These are phyloP conservation scores for Dascyllus trimaculatus DNA, from an alignment of 2,113 vertebrate species.

Conservation along the genomic window DNA sequence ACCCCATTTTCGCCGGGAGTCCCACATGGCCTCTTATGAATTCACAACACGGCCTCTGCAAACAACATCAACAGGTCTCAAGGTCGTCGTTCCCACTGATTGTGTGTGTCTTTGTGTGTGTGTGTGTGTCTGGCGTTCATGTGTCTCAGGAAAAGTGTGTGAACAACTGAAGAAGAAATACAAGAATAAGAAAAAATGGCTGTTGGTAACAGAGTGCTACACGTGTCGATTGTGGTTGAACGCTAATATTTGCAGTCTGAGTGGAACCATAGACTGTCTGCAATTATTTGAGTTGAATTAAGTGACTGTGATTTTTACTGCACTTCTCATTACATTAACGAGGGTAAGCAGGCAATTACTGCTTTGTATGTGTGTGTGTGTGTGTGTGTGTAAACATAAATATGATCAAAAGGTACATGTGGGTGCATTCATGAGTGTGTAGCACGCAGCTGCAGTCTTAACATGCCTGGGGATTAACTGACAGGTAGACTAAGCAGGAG, in stretches of 20 bases:
- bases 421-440: background rate
- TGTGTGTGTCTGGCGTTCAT: slow-evolving; percentile 4
- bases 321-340: slow-evolving; percentile 8
- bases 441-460: slow-evolving; percentile 16
- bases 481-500: slow-evolving; percentile 74
- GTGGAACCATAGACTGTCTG: background rate
- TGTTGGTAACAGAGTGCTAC: background rate
- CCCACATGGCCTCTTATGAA: slow-evolving; percentile 69
- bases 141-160: slow-evolving; percentile 30
- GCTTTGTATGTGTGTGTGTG: background rate
- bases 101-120: slow-evolving; percentile 35
- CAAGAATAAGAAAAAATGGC: slow-evolving; percentile 9
- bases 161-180: slow-evolving; percentile 24
- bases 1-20: slow-evolving; percentile 51
- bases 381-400: slow-evolving; percentile 24
- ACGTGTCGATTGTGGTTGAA: background rate
- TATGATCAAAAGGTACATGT: slow-evolving; percentile 24
- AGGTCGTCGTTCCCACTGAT: slow-evolving; percentile 66
- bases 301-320: slow-evolving; percentile 15
- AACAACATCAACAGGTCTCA: slow-evolving; percentile 80
- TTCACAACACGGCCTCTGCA: slow-evolving; percentile 49
- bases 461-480: slow-evolving; percentile 50
- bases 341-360: slow-evolving; percentile 36
- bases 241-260: background rate
- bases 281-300: slow-evolving; percentile 28